These are phyloP conservation scores for Acrocephalus arundinaceus DNA, from an alignment of 2,113 vertebrate genomes.

Conservation along the genomic window DNA sequence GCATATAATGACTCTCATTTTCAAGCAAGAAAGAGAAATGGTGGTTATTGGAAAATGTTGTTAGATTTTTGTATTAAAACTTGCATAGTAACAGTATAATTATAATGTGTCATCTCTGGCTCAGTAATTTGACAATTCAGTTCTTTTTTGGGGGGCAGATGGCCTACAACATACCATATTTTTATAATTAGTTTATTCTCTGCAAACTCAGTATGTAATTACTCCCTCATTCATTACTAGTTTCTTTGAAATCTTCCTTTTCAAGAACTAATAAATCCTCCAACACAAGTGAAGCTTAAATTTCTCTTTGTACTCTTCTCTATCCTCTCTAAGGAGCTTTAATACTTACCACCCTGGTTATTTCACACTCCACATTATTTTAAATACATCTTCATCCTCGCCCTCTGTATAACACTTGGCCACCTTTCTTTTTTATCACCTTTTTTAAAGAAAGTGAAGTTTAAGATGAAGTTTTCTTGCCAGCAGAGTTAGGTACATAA, in stretches of 20 bases:
- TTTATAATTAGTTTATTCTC: constrained; percentile 66
- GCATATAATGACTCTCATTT: constrained; percentile 51
- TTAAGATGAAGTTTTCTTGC: not conserved
- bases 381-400: not conserved
- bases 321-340: not conserved
- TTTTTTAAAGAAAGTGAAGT: not conserved
- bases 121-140: constrained; percentile 55
- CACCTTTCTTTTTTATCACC: not conserved
- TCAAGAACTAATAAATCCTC: constrained; percentile 53
- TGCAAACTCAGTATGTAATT: constrained; percentile 60
- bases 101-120: constrained; percentile 55
- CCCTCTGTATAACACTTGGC: not conserved
- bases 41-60: constrained; percentile 44
- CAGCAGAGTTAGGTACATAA: not conserved
- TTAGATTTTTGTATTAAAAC: constrained; percentile 57
- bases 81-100: constrained; percentile 52
- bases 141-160: constrained; percentile 40
- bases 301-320: constrained; percentile 3
- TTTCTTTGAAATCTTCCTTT: constrained; percentile 64
- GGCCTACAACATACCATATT: constrained; percentile 53
- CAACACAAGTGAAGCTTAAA: constrained; percentile 36
- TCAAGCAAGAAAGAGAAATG: constrained; percentile 44
- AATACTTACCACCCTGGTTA: not conserved
- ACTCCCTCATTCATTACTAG: constrained; percentile 50
- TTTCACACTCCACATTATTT: constrained; percentile 1